Evolutionary conservation across 2,113 vertebrate genomes (phyloP).

Genomic region (Cryptotis parvus): DNA sequence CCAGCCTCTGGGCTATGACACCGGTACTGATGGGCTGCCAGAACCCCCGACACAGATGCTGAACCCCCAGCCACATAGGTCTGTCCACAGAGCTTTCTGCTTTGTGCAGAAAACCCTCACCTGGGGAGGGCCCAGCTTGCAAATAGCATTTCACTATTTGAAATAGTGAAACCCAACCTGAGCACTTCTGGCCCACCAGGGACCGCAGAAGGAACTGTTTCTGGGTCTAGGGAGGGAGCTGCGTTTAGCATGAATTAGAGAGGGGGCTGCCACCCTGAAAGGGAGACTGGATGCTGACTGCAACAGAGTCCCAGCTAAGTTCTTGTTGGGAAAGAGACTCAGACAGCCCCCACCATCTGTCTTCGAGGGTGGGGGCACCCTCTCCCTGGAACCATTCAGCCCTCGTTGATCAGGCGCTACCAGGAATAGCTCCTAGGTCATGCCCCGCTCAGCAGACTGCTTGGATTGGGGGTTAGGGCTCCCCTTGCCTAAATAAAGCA

Average conservation of each 20-base stretch:
- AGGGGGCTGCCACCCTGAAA: neutral
- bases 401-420: too few relatives aligned
- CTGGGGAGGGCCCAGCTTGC: neutral
- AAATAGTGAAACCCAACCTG: neutral
- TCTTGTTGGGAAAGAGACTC: neutral
- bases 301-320: neutral
- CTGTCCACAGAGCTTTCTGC: too few relatives aligned
- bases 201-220: neutral
- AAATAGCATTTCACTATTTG: neutral
- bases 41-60: too few relatives aligned
- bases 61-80: fast-evolving
- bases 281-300: neutral
- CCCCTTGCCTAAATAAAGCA: too few relatives aligned
- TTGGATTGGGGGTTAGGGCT: too few relatives aligned
- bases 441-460: too few relatives aligned
- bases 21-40: too few relatives aligned
- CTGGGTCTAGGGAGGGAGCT: neutral
- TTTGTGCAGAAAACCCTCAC: too few relatives aligned
- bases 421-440: too few relatives aligned
- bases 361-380: fast-evolving
- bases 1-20: too few relatives aligned
- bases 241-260: neutral
- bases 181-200: neutral
- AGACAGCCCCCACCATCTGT: neutral
- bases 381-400: too few relatives aligned